Conservation (phyloP, 2,888 invertebrate genomes). For the Hemithea aestivaria region DNA sequence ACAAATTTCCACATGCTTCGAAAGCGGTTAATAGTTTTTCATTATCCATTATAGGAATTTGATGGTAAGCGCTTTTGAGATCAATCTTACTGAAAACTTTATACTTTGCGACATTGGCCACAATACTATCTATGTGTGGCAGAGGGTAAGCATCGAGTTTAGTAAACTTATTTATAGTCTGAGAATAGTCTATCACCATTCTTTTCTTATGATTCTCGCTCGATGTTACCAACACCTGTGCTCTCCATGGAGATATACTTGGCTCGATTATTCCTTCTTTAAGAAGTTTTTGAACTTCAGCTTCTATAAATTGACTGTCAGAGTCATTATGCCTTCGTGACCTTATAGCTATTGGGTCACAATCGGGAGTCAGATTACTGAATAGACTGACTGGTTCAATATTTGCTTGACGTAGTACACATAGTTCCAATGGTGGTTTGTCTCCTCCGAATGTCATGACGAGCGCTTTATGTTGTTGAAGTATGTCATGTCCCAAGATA, state of each 20-base stretch:
- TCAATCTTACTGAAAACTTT: constrained; percentile 1
- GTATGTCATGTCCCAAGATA: too few relatives aligned
- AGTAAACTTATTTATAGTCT: background rate
- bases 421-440: too few relatives aligned
- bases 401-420: too few relatives aligned
- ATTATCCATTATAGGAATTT: background rate
- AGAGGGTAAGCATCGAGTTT: constrained; percentile 1
- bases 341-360: too few relatives aligned
- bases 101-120: background rate
- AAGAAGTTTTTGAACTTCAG: too few relatives aligned
- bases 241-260: background rate
- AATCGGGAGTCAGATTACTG: too few relatives aligned
- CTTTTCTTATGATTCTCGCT: background rate
- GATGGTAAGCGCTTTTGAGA: constrained; percentile 1
- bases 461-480: too few relatives aligned
- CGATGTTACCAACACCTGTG: background rate
- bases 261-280: constrained; percentile 11
- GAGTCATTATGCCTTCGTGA: too few relatives aligned
- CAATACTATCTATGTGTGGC: background rate
- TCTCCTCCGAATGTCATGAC: too few relatives aligned
- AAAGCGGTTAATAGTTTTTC: too few relatives aligned
- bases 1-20: background rate
- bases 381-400: too few relatives aligned
- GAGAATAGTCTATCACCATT: background rate
- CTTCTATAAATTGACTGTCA: too few relatives aligned